Evolutionary conservation across 2,113 vertebrate species (phyloP).

Genomic region (Poeciliopsis occidentalis): DNA sequence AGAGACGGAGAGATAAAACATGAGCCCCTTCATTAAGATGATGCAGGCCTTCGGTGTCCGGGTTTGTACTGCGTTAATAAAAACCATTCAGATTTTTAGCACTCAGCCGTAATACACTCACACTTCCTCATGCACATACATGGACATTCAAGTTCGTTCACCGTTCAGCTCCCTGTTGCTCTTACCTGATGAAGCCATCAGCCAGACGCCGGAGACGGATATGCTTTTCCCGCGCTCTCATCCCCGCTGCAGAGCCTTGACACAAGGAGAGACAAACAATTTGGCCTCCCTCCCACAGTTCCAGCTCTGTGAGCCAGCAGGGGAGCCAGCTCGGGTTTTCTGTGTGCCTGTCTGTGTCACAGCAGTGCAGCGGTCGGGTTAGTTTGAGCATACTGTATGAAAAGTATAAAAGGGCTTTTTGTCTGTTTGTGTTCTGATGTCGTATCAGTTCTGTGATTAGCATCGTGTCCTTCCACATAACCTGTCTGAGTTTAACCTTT

Average conservation of each 20-base stretch:
- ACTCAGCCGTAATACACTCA: not conserved
- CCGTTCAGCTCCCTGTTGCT: conserved; percentile 66
- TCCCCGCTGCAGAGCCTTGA: conserved; percentile 58
- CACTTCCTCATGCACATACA: conserved; percentile 17
- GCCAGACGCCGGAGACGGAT: conserved; percentile 63
- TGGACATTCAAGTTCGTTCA: conserved; percentile 15
- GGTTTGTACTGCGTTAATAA: no score
- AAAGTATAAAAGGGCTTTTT: no score
- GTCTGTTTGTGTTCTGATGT: no score
- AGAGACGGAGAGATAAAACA: no score
- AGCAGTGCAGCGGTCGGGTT: not conserved
- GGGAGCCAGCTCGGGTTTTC: conserved; percentile 41
- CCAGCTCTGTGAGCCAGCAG: conserved; percentile 68
- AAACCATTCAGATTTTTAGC: no score
- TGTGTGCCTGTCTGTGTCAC: conserved; percentile 15
- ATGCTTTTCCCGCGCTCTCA: conserved; percentile 66
- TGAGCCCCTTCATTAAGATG: no score
- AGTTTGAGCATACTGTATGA: no score
- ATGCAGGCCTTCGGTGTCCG: no score
- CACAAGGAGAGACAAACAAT: conserved; percentile 74
- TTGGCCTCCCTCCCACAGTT: conserved; percentile 77
- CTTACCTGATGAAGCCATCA: conserved; percentile 75
- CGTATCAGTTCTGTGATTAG: no score
- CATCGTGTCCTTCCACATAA: no score
- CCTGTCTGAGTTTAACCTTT: no score